Evolutionary conservation across 2,113 vertebrate genomes (phyloP), one percentile per base, ranked within the genome.

Genomic region (Potamarius usumacintae): DNA sequence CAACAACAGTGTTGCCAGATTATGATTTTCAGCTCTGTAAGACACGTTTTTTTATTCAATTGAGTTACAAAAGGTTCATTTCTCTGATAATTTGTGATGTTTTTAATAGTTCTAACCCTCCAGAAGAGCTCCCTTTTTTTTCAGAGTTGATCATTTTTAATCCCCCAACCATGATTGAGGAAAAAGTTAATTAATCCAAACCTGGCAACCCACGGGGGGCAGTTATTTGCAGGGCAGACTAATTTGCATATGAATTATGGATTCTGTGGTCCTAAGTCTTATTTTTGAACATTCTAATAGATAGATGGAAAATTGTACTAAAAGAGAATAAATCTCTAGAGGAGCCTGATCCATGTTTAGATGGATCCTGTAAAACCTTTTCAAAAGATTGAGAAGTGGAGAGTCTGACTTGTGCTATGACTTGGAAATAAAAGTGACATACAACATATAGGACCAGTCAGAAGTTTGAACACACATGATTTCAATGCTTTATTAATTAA

Each of bases 201-300:
- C 12, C 60, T 82, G 81, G 81, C 81, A 82, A 82, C 81, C 58
- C 22, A 5, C 9, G 2, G 11, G 11, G 22, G 6, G 12, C 18
- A n/a, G 77, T 71, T 81, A 60, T 72, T 86, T 71, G 27, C 1
- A 10, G 7, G 78, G 58, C 12, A 48, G 7, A 2, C 22, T 55
- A 71, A 81, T 86, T 30, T 60, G 27, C 77, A 60, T 86, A 81
- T 50, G 65, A 82, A 72, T 82, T n/a, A 1, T 1, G 15, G 10
- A 10, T 18, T 22, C 7, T 18, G 22, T 50, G 20, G 15, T 58
- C 20, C 11, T 34, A 82, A 11, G 30, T 20, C 20, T 58, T 60
- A 30, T 82, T 82, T 86, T 81, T 50, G 30, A 86, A 81, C 71
- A 15, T 81, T 34, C 9, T 22, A n/a, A 53, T 7, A 52, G 22